These are phyloP conservation scores for Bos taurus DNA, from an alignment of 2,113 vertebrate species.

Conservation along the genomic window DNA sequence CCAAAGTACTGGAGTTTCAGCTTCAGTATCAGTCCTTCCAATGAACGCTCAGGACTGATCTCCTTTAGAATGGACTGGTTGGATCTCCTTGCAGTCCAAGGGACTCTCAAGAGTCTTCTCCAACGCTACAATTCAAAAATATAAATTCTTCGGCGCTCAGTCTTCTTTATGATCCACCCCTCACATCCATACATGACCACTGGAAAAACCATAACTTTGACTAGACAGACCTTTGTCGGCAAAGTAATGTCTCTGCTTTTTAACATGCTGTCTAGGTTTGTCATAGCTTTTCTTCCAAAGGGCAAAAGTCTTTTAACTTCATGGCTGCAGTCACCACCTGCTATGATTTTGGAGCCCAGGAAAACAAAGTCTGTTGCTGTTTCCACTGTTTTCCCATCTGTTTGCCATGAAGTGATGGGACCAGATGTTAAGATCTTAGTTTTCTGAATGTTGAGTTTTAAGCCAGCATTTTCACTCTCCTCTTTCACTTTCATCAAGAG, in stretches of 20 bases:
- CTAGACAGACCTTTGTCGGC: background rate
- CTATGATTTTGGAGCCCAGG: background rate
- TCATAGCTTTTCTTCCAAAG: background rate
- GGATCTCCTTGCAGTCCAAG: background rate
- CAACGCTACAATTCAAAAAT: fast-evolving
- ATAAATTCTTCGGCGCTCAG: fast-evolving
- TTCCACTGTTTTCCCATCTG: background rate
- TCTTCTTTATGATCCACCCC: background rate
- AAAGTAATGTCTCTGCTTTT: background rate
- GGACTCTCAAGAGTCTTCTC: background rate
- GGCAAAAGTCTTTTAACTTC: background rate
- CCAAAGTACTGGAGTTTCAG: background rate
- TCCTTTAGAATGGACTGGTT: background rate
- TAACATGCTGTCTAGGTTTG: background rate
- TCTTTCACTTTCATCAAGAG: background rate
- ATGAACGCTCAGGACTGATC: background rate
- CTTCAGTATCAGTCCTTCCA: background rate
- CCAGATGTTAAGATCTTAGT: background rate
- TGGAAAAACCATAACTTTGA: background rate
- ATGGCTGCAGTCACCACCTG: background rate
- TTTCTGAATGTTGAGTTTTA: background rate
- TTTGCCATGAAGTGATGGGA: background rate
- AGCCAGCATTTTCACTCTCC: background rate
- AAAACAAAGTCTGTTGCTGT: background rate
- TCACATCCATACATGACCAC: background rate